A percentile compares a stretch with the other conserved stretches of the same genome.
phyloP scores from a whole-genome alignment of 2,113 vertebrate species.

The Lamprotornis superbus region DNA sequence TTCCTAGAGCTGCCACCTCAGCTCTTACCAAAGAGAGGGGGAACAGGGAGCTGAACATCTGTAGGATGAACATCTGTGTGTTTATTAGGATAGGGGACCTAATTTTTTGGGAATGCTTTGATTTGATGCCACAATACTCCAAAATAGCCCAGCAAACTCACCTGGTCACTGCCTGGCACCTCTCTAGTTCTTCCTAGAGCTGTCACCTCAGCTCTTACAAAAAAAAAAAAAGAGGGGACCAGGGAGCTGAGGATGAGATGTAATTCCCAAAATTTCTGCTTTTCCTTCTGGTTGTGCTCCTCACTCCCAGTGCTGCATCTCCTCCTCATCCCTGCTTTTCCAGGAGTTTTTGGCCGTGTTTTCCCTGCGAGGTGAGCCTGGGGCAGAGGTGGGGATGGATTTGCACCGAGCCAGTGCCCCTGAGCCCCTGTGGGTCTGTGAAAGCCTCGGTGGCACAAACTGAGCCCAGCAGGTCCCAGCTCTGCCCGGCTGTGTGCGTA shows the following conservation, averaged over 20 bases:
- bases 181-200: neutral
- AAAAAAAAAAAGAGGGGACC: neutral
- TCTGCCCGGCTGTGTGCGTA: accelerated
- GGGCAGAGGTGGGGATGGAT: neutral
- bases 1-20: no score
- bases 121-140: neutral
- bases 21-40: no score
- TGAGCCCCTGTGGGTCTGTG: neutral
- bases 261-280: neutral
- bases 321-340: neutral
- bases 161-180: neutral
- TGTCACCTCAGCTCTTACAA: neutral
- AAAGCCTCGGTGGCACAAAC: neutral
- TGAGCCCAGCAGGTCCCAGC: no score
- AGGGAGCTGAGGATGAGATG: neutral
- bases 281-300: neutral
- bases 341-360: neutral
- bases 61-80: accelerated
- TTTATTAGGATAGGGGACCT: neutral
- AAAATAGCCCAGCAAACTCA: neutral
- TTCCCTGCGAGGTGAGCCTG: accelerated
- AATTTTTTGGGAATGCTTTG: neutral
- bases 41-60: no score
- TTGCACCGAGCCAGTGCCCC: no score
- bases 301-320: neutral